Conservation (phyloP, 2,113 vertebrate species). For the Noctilio leporinus region DNA sequence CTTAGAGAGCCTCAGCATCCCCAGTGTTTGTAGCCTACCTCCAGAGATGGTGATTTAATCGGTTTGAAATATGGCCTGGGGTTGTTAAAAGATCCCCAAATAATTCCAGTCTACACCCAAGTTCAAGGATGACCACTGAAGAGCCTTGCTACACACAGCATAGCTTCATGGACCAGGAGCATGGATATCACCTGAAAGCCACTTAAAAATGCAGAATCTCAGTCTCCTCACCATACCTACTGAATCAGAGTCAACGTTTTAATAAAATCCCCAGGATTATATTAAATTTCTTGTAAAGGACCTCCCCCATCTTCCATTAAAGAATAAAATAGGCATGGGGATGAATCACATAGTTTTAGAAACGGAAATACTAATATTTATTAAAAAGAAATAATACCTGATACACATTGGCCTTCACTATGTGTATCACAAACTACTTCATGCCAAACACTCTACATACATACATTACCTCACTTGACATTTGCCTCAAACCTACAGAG, state of each 20-base stretch:
- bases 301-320: neutral
- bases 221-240: neutral
- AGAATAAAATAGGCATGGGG: neutral
- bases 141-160: neutral
- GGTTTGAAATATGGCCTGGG: neutral
- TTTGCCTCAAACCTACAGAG: neutral
- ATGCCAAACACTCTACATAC: neutral
- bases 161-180: neutral
- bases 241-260: neutral
- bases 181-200: neutral
- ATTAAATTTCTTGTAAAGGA: neutral
- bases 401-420: neutral
- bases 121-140: neutral
- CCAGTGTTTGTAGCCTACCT: neutral
- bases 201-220: neutral
- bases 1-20: accelerated
- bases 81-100: neutral
- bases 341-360: neutral
- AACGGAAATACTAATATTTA: neutral
- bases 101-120: neutral
- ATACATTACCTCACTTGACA: neutral
- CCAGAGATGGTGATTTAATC: neutral
- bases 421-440: neutral
- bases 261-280: neutral
- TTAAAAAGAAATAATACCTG: neutral